Evolutionary conservation across 1,140 invertebrate genomes (phyloP), one percentile per base, ranked within the genome.

Genomic region (Acarapis woodi): DNA sequence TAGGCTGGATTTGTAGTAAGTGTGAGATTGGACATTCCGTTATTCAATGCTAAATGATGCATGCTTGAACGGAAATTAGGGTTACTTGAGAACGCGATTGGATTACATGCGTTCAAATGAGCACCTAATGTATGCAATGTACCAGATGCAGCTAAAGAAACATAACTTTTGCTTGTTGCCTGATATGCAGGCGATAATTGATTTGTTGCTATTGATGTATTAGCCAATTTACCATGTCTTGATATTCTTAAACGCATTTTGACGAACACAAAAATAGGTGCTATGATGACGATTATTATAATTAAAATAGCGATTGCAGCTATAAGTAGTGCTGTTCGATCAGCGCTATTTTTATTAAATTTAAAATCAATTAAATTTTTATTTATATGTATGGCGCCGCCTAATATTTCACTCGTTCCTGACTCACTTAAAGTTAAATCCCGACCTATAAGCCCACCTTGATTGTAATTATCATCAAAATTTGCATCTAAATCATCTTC

Each of bases 291-390:
- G 40, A 90, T 72, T 19, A 77, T 76, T 47, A 90, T 83, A 29
- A 90, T 59, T 5, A 79, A 73, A 18, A 75, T 79, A 1, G 78
- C 79, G 38, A 85, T 78, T 41, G 88, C 82, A 35, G 74, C 73
- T 26, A 83, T 77, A 30, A 82, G 71, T 42, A 82, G 60, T 3
- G 56, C 51, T 5, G 53, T 46, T 66, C 71, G 0, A 26, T 49
- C 46, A n/a, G 44, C 43, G 2, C 38, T 43, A 23, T 38, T 39
- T 29, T 37, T 23, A n/a, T n/a, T n/a, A n/a, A n/a, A n/a, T n/a
- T n/a, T n/a, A n/a, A n/a, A n/a, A n/a, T n/a, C n/a, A n/a, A n/a
- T n/a, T n/a, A n/a, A n/a, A n/a, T n/a, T n/a, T n/a, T n/a, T n/a
- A n/a, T n/a, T n/a, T n/a, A n/a, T n/a, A 38, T 31, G 32, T 32